A percentile compares a stretch with the other conserved stretches of the same genome.
These are phyloP conservation scores for Trypoxylon attenuatum DNA, from an alignment of 2,888 invertebrate species.

Conservation along the genomic window DNA sequence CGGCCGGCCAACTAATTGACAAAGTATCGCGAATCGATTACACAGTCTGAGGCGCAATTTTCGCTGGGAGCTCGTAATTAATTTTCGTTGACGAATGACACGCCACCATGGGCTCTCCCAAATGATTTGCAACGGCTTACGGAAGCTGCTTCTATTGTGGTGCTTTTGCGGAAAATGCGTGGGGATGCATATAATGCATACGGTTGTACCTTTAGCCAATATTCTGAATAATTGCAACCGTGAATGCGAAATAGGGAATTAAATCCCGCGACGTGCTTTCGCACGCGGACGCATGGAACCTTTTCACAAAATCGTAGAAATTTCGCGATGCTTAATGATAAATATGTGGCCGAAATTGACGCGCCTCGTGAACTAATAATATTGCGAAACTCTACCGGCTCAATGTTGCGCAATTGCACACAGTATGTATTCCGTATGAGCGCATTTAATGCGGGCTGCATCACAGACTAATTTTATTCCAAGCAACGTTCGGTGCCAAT, in stretches of 20 bases:
- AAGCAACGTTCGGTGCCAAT: too few relatives aligned
- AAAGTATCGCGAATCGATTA: slow-evolving; percentile 30
- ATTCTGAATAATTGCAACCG: slow-evolving; percentile 1
- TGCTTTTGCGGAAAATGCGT: background rate
- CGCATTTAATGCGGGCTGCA: too few relatives aligned
- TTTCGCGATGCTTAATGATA: too few relatives aligned
- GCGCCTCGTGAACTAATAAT: too few relatives aligned
- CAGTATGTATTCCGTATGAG: too few relatives aligned
- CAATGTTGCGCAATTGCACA: too few relatives aligned
- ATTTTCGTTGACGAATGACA: slow-evolving; percentile 17
- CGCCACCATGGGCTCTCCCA: background rate
- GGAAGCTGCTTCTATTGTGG: background rate
- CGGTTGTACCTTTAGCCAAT: background rate
- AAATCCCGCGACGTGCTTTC: too few relatives aligned
- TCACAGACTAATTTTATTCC: too few relatives aligned
- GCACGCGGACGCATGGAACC: too few relatives aligned
- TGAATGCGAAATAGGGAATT: background rate
- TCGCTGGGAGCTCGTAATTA: slow-evolving; percentile 19
- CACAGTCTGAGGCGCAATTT: slow-evolving; percentile 5
- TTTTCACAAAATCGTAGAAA: too few relatives aligned
- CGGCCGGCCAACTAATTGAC: slow-evolving; percentile 37
- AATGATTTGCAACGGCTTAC: slow-evolving; percentile 11
- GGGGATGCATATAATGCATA: background rate
- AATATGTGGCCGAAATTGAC: too few relatives aligned
- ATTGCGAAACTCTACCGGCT: too few relatives aligned